Evolutionary conservation across 2,113 vertebrate species (phyloP).

Genomic region (Caranx ignobilis): DNA sequence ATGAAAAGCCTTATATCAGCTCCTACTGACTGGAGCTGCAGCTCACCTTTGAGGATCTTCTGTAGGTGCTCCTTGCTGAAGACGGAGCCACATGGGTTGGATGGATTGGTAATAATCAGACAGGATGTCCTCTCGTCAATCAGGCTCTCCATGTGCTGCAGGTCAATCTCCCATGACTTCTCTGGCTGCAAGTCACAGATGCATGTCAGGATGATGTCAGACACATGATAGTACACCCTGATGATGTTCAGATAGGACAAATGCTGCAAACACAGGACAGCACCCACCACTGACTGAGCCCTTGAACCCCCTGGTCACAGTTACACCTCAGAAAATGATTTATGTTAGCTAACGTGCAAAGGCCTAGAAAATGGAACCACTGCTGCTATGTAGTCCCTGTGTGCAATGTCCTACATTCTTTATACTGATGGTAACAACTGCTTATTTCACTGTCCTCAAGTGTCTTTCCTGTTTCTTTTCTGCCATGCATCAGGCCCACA

Average conservation of each 20-base stretch:
- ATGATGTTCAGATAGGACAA: not conserved
- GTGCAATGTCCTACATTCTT: not conserved
- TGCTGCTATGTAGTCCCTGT: not conserved
- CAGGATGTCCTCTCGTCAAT: slow-evolving; percentile 95
- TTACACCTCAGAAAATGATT: not conserved
- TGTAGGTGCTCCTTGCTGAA: slow-evolving; percentile 91
- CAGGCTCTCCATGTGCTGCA: slow-evolving; percentile 93
- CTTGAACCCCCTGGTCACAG: not conserved
- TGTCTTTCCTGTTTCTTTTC: not conserved
- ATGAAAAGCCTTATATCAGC: not conserved
- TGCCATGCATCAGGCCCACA: not conserved
- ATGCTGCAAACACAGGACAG: not conserved
- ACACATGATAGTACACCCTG: not conserved
- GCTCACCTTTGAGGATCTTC: slow-evolving; percentile 90
- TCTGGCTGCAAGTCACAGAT: slow-evolving; percentile 86
- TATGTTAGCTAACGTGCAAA: not conserved
- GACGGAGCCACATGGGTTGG: slow-evolving; percentile 97
- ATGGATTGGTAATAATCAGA: slow-evolving; percentile 95
- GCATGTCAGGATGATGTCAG: not conserved
- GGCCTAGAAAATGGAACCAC: not conserved
- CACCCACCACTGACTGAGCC: too few species aligned
- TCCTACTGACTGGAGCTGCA: not conserved
- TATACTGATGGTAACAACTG: too few species aligned
- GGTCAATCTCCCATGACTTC: slow-evolving; percentile 94
- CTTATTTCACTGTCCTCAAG: not conserved